Evolutionary conservation across 1,140 invertebrate genomes (phyloP).

Genomic region (Pseudomyrmex gracilis): DNA sequence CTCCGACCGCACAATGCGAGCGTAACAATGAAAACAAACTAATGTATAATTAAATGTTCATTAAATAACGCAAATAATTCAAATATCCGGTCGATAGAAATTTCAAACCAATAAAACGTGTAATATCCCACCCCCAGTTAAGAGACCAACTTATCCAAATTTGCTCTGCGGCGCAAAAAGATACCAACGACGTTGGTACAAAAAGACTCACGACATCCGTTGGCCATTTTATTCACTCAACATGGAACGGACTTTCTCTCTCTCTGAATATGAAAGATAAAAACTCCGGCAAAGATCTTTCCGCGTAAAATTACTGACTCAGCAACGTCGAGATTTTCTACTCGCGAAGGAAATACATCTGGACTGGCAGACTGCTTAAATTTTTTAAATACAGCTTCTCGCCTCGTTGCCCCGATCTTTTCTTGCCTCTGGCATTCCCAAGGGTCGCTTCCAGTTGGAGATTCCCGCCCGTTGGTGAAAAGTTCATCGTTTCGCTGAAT

Average conservation of each 20-base stretch:
- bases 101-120: slow-evolving; percentile 19
- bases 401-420: slow-evolving; percentile 54
- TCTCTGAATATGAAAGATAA: slow-evolving; percentile 23
- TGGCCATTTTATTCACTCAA: not conserved
- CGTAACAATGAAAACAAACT: no score
- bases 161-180: slow-evolving; percentile 3
- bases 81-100: slow-evolving; percentile 7
- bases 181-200: slow-evolving; percentile 12
- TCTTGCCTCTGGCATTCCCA: slow-evolving; percentile 31
- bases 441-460: slow-evolving; percentile 24
- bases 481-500: slow-evolving; percentile 31
- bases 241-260: not conserved
- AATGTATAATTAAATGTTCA: not conserved
- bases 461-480: slow-evolving; percentile 28
- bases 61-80: slow-evolving; percentile 8
- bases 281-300: slow-evolving; percentile 31
- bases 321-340: slow-evolving; percentile 38
- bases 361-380: slow-evolving; percentile 54
- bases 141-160: slow-evolving; percentile 32
- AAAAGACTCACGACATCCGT: not conserved
- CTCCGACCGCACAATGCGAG: not conserved
- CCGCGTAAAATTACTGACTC: slow-evolving; percentile 53
- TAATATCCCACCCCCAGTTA: not conserved
- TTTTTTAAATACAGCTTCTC: slow-evolving; percentile 67
- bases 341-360: slow-evolving; percentile 50